Evolutionary conservation across 2,797 vertebrate species (phyloP).

Genomic region (Gastrophryne carolinensis): DNA sequence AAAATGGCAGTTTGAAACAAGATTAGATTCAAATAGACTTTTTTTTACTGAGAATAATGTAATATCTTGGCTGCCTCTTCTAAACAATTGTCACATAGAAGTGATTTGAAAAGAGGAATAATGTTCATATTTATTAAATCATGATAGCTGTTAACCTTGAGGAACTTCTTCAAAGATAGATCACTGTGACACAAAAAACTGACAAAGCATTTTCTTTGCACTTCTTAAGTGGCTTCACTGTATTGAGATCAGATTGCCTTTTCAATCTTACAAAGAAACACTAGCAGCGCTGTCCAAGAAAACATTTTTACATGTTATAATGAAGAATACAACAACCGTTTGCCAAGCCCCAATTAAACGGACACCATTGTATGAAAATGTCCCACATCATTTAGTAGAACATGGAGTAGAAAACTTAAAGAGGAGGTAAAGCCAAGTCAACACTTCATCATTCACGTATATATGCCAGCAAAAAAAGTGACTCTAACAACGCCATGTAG

Average conservation of each 20-base stretch:
- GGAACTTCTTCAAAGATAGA: background rate
- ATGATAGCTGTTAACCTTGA: slow-evolving; percentile 13
- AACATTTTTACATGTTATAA: background rate
- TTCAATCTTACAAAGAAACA: background rate
- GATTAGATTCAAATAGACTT: no score
- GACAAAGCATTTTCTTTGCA: background rate
- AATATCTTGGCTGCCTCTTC: no score
- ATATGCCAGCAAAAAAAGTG: no score
- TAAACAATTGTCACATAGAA: background rate
- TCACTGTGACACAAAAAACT: background rate
- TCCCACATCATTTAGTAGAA: no score
- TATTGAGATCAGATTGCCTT: slow-evolving; percentile 3
- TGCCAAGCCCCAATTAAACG: background rate
- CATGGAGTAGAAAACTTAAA: no score
- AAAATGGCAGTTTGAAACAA: no score
- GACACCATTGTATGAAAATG: no score
- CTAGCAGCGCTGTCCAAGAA: background rate
- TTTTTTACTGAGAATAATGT: no score
- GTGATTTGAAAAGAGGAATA: background rate
- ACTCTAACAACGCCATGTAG: no score
- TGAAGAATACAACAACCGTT: background rate
- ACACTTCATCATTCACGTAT: no score
- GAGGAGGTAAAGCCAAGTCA: no score
- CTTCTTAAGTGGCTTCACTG: background rate
- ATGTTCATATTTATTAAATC: slow-evolving; percentile 15